Evolutionary conservation across 2,888 invertebrate species (phyloP), one percentile per base, ranked within the genome.

Genomic region (Alloplasta piceator): DNA sequence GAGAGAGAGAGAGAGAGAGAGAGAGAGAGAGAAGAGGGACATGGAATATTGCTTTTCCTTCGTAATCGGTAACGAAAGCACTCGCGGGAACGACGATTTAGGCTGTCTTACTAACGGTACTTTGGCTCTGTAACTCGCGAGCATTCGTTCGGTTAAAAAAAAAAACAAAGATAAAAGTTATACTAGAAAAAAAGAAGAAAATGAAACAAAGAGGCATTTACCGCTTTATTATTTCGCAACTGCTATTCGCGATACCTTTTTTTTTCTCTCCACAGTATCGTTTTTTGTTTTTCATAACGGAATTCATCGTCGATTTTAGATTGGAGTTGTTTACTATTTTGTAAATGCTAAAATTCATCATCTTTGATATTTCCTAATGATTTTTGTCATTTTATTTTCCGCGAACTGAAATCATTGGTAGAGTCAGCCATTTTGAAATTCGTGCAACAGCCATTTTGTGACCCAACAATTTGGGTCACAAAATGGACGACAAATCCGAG

Each of bases 21-120:
- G 46, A 46, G 41, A 36, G 43, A 58, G 10, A 46, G 4, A 0
- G 14, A 26, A 41, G 50, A 52, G 12, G 9, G 14, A 55, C 36
- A 26, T 41, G 38, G 38, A 48, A 60, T 12, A 55, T n/a, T 14
- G 14, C 26, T 10, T 26, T 50, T 71, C 52, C 66, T 26, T 66
- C 48, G 61, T 67, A 64, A 76, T 76, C 76, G 52, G 52, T 63
- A 70, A 72, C 66, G 71, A 72, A 66, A 71, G 60, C 71, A 58
- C 71, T 36, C 60, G 26, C 26, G 41, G 36, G 50, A 39, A 61
- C 60, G 46, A 64, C 66, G 58, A 55, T 78, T 78, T 78, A 50
- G 67, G 52, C 70, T 36, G 16, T 36, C 46, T 70, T 38, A 14
- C 26, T 63, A 71, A 75, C 76, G 72, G 68, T 73, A 72, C 63